phyloP scores from a whole-genome alignment of 2,888 invertebrate genomes.

The Hydroisotoma schaefferi region DNA sequence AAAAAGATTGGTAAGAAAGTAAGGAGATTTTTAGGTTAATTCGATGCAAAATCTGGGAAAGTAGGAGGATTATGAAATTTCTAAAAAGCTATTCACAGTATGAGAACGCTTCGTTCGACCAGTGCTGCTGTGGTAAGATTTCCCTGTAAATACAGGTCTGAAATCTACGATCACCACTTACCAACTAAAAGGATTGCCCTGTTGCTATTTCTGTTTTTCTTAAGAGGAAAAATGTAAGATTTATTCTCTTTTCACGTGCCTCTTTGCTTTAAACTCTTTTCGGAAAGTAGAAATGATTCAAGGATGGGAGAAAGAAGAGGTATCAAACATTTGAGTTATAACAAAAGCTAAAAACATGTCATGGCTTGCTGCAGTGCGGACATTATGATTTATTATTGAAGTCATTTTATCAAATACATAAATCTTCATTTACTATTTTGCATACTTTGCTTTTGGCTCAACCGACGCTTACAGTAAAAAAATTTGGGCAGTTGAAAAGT shows the following conservation, averaged over 20 bases:
- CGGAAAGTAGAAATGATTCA: too few relatives aligned
- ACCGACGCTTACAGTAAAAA: too few relatives aligned
- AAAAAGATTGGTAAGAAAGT: neutral
- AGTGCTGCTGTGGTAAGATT: too few relatives aligned
- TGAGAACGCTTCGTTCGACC: too few relatives aligned
- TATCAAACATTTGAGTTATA: neutral
- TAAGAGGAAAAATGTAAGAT: neutral
- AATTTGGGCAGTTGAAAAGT: too few relatives aligned
- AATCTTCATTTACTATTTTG: constrained; percentile 27
- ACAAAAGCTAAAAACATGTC: neutral
- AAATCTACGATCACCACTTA: too few relatives aligned
- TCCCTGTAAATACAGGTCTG: too few relatives aligned
- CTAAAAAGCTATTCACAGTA: too few relatives aligned
- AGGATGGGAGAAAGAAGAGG: too few relatives aligned
- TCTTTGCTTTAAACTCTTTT: neutral
- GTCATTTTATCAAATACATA: constrained; percentile 30
- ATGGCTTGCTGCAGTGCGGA: constrained; percentile 19
- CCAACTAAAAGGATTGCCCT: constrained; percentile 1
- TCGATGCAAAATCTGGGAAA: neutral
- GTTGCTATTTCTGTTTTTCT: too few relatives aligned
- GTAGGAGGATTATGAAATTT: neutral
- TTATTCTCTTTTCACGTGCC: neutral
- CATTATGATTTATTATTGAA: constrained; percentile 26
- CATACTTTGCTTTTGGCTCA: constrained; percentile 23
- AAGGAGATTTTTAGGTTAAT: neutral